Evolutionary conservation across 2,113 vertebrate genomes (phyloP), one percentile per base, ranked within the genome.

Genomic region (Scortum barcoo): DNA sequence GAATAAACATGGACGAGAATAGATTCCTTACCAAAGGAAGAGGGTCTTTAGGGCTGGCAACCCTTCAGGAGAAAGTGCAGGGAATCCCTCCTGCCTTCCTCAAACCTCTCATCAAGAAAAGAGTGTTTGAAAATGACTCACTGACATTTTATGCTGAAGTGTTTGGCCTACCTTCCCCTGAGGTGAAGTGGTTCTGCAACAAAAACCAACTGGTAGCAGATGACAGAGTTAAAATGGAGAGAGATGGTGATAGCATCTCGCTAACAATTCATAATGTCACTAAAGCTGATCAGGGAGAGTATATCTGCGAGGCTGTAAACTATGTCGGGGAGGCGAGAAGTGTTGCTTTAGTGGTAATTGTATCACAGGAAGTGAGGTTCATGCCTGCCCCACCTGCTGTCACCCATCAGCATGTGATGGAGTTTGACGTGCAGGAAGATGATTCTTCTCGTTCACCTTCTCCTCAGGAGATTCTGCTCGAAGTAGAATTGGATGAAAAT

Each of bases 341-440:
- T 90, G 95, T 97, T 9, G 95, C 96, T 1, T 91, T 95, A 10
- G 97, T 99, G 51, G 94, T 97, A 0, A 85, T 99, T 68, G 87
- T 97, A 40, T 96, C 96, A 13, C 96, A 96, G 72, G 96, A 96
- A 65, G 91, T 94, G 3, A 94, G 86, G 74, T 95, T 95, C 20
- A 92, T 97, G 89, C 97, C 96, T 4, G 93, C 97, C 20, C 97
- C 96, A 13, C 97, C 97, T 40, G 95, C 97, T 40, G 96, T 99
- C 71, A 99, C 96, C n/a, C 97, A 99, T 88, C 98, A 99, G 76
- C 98, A 99, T 24, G 93, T 99, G 75, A 99, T 99, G 95, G 96
- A 99, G 76, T 99, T 99, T 86, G 97, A 99, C 71, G 78, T 99
- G 74, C 97, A 98, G 81, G 94, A 98, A 65, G 92, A 95, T 9